Conservation (phyloP, 92 coral and sea anemone species). For the Scolanthus callimorphus region DNA sequence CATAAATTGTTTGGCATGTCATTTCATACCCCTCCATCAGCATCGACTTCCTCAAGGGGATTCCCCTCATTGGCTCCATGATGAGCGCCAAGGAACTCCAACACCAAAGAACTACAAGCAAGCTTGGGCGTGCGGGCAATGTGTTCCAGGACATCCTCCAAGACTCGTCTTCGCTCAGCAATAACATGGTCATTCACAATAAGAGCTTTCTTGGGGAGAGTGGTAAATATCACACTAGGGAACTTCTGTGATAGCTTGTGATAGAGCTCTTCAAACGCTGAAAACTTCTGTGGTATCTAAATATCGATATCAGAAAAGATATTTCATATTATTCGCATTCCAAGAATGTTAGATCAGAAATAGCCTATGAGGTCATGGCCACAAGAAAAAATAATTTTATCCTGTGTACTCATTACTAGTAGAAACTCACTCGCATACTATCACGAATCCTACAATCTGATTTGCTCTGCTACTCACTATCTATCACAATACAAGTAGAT, state of each 20-base stretch:
- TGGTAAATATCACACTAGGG: conserved; percentile 80
- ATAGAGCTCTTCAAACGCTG: conserved; percentile 85
- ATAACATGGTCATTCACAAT: conserved; percentile 65
- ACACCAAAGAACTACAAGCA: conserved; percentile 71
- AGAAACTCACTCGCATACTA: no score
- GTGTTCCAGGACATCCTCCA: conserved; percentile 73
- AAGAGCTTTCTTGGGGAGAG: conserved; percentile 80
- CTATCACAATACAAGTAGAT: no score
- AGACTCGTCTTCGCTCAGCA: conserved; percentile 64
- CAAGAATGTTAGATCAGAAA: no score
- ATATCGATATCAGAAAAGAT: neutral
- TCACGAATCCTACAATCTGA: no score
- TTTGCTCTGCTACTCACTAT: no score
- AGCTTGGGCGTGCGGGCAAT: conserved; percentile 90
- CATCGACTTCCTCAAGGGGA: conserved; percentile 2
- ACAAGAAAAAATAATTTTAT: no score
- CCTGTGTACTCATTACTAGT: no score
- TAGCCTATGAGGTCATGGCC: no score
- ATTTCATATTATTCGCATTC: no score
- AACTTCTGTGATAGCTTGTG: conserved; percentile 73
- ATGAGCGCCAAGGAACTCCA: conserved; percentile 83
- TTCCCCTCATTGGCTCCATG: no score
- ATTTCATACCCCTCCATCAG: no score
- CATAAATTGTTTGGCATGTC: no score
- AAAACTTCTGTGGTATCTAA: conserved; percentile 86